These are phyloP conservation scores for Apantesis nais DNA, from an alignment of 2,888 invertebrate genomes.

Conservation along the genomic window DNA sequence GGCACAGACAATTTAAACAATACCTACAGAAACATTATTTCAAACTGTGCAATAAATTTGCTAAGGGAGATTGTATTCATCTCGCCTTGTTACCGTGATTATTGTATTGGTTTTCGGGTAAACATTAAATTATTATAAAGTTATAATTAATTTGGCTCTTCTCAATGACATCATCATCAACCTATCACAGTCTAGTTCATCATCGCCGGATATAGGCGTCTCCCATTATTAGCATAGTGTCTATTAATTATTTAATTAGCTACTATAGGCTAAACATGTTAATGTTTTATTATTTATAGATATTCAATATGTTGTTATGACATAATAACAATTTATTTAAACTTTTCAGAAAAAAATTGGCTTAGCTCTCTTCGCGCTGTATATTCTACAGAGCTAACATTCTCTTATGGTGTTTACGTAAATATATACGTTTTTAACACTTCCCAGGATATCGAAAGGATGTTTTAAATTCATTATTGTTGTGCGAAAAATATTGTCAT, in stretches of 20 bases:
- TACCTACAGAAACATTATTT: conserved; percentile 65
- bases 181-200: no score
- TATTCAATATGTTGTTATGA: background rate
- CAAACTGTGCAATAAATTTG: conserved; percentile 61
- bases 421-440: no score
- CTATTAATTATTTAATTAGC: background rate
- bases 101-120: conserved; percentile 36
- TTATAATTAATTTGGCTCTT: conserved; percentile 8
- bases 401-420: no score
- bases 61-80: conserved; percentile 55
- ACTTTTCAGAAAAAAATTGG: no score
- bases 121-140: conserved; percentile 12
- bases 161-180: no score
- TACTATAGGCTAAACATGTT: background rate
- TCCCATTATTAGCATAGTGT: no score
- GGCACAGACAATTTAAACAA: conserved; percentile 75
- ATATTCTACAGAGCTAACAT: no score
- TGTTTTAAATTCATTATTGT: background rate
- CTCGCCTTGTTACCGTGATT: conserved; percentile 45
- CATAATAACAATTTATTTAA: no score
- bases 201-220: no score
- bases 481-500: background rate
- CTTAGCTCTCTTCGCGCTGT: no score
- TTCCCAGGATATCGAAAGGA: no score
- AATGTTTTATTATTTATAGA: background rate